Percentiles rank a stretch among this genome's conserved stretches.
These are phyloP conservation scores for Drosophila longiperda DNA, from an alignment of 2,888 invertebrate genomes.

Conservation along the genomic window DNA sequence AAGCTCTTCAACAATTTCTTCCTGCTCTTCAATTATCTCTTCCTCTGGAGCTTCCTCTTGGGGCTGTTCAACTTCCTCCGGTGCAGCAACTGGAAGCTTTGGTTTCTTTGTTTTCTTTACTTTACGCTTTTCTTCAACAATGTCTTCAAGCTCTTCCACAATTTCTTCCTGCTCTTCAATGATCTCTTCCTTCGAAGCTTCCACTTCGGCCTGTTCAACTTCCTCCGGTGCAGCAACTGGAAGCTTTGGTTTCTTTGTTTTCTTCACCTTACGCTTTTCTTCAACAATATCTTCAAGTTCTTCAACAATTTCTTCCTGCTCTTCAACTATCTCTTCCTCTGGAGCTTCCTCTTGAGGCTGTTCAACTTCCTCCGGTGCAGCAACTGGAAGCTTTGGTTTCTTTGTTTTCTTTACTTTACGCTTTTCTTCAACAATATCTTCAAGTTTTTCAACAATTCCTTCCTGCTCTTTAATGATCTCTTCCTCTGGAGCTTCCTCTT, in stretches of 20 bases:
- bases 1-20: constrained; percentile 25
- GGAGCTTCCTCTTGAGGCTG: not conserved
- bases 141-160: constrained; percentile 22
- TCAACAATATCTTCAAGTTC: not conserved
- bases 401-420: constrained; percentile 7
- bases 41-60: constrained; percentile 10
- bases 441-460: not conserved
- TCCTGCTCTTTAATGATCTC: not conserved
- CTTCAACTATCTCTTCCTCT: constrained; percentile 7
- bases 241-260: not conserved
- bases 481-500: constrained; percentile 10
- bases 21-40: constrained; percentile 22
- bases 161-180: constrained; percentile 23
- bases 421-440: not conserved
- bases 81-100: constrained; percentile 16
- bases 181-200: constrained; percentile 10
- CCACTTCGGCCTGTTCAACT: not conserved
- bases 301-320: not conserved
- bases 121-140: constrained; percentile 36
- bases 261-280: constrained; percentile 3
- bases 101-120: constrained; percentile 30
- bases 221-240: not conserved
- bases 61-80: constrained; percentile 66
- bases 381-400: not conserved
- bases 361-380: not conserved